phyloP scores from a whole-genome alignment of 2,888 invertebrate genomes.

The Hyposoter dolosus region DNA sequence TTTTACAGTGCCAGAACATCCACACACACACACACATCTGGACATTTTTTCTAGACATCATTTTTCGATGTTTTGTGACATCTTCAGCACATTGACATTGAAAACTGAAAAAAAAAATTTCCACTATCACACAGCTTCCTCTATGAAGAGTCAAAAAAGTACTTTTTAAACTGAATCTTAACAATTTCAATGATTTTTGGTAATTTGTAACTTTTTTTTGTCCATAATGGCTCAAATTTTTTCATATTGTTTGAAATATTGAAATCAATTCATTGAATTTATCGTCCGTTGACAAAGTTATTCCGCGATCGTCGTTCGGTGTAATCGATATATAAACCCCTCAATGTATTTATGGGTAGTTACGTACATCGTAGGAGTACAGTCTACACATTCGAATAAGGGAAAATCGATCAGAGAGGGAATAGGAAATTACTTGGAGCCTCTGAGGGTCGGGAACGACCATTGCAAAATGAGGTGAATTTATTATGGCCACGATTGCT shows the following conservation, averaged over 20 bases:
- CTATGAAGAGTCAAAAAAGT: too few species aligned
- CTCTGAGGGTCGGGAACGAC: constrained; percentile 31
- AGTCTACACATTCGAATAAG: constrained; percentile 2
- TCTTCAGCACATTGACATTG: too few species aligned
- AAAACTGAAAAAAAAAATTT: too few species aligned
- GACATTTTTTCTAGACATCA: too few species aligned
- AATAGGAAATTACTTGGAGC: constrained; percentile 30
- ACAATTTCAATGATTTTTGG: not conserved
- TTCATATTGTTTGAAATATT: not conserved
- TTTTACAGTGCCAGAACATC: too few species aligned
- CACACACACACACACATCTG: too few species aligned
- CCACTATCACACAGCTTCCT: too few species aligned
- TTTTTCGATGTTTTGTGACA: too few species aligned
- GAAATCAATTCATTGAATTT: not conserved
- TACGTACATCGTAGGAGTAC: constrained; percentile 43
- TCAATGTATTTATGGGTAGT: constrained; percentile 46
- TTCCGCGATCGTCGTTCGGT: not conserved
- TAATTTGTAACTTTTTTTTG: not conserved
- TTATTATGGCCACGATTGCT: constrained; percentile 64
- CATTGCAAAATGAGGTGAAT: constrained; percentile 60
- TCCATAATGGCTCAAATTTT: not conserved
- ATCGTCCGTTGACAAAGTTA: not conserved
- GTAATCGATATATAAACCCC: constrained; percentile 9
- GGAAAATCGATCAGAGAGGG: constrained; percentile 46
- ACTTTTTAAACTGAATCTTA: not conserved